Percentiles rank a stretch among this genome's conserved stretches.
phyloP scores from a whole-genome alignment of 64 coral and sea anemone genomes.

The Platygyra sinensis region DNA sequence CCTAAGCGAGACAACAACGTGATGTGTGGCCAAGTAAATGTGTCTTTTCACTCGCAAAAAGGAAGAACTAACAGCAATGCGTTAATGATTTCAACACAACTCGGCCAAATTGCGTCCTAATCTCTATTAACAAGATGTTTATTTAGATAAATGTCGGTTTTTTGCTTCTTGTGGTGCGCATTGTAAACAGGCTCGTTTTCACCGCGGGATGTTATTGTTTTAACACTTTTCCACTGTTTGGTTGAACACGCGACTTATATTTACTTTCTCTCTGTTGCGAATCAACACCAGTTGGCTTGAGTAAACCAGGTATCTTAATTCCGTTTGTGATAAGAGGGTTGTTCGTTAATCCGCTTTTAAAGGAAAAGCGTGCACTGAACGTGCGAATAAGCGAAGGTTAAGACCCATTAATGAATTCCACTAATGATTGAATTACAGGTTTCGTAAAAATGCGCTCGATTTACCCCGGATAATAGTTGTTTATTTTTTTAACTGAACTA shows the following conservation, averaged over 20 bases:
- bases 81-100: conserved; percentile 43
- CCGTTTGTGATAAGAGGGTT: neutral
- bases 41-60: neutral
- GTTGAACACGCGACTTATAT: neutral
- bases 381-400: neutral
- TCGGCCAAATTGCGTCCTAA: conserved; percentile 22
- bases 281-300: neutral
- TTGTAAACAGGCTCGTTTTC: conserved; percentile 56
- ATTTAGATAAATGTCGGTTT: conserved; percentile 32
- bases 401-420: conserved; percentile 7
- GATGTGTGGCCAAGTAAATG: conserved; percentile 4
- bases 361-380: neutral
- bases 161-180: conserved; percentile 19
- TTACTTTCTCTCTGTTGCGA: neutral
- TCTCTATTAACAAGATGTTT: conserved; percentile 51
- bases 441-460: neutral
- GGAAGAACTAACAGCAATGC: neutral
- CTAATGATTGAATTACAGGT: conserved; percentile 47
- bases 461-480: conserved; percentile 10
- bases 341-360: neutral
- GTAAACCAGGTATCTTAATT: neutral
- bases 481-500: neutral
- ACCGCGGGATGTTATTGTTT: conserved; percentile 40
- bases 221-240: conserved; percentile 20
- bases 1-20: neutral